phyloP scores from a whole-genome alignment of 2,888 invertebrate species.

The Cordilura impudica region DNA sequence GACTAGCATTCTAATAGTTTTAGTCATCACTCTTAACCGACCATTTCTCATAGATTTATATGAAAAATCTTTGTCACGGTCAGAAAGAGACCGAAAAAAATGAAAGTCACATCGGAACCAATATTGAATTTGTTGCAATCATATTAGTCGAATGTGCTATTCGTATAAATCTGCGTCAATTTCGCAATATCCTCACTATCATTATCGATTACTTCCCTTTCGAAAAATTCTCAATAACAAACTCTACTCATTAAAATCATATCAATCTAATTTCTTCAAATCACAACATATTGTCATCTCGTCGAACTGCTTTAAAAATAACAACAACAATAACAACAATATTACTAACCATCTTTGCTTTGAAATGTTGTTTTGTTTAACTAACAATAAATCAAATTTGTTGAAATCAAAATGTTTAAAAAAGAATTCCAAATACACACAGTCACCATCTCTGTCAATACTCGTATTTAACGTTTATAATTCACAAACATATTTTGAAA shows the following conservation, averaged over 20 bases:
- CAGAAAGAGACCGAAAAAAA: no score
- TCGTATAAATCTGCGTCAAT: no score
- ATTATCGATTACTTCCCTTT: no score
- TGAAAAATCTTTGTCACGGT: no score
- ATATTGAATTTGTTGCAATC: no score
- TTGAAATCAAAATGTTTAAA: slow-evolving; percentile 13
- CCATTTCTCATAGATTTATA: no score
- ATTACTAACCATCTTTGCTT: neutral
- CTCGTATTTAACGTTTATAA: neutral
- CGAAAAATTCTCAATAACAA: no score
- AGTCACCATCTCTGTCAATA: slow-evolving; percentile 28
- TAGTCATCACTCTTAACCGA: no score
- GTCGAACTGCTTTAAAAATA: neutral
- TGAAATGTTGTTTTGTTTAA: slow-evolving; percentile 3
- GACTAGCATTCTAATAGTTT: no score
- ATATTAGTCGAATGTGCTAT: no score
- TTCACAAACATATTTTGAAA: slow-evolving; percentile 19
- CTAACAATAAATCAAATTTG: slow-evolving; percentile 40
- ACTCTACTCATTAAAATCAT: slow-evolving; percentile 23
- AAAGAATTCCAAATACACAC: slow-evolving; percentile 26
- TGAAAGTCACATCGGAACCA: no score
- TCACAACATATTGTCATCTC: slow-evolving; percentile 30
- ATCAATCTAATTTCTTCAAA: slow-evolving; percentile 24
- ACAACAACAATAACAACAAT: neutral
- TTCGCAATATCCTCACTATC: no score